Conservation (phyloP, 2,113 vertebrate species). For the Actenoides lindsayi region DNA sequence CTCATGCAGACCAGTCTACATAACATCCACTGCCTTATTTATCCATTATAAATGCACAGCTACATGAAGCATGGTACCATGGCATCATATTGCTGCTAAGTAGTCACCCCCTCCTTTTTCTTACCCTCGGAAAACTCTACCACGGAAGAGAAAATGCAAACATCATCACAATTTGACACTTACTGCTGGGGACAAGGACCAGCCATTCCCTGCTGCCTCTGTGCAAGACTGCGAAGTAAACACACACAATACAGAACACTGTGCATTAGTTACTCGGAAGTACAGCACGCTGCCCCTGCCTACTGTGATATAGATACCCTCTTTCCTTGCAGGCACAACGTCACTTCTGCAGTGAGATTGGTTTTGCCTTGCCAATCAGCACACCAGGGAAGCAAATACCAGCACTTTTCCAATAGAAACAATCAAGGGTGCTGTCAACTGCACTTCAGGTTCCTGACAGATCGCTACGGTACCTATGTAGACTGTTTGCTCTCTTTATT, state of each 20-base stretch:
- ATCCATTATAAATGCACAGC: background rate
- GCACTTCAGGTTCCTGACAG: background rate
- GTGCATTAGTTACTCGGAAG: background rate
- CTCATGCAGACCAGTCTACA: background rate
- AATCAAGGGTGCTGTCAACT: background rate
- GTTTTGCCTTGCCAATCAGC: background rate
- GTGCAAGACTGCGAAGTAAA: background rate
- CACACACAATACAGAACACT: background rate
- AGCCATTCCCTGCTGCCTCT: background rate
- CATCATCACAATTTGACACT: background rate
- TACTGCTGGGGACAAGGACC: background rate
- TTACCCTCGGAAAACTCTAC: background rate
- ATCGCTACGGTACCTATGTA: background rate
- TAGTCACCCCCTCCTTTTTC: background rate
- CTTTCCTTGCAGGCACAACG: background rate
- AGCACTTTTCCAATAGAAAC: background rate
- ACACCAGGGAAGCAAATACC: background rate
- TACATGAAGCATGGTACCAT: background rate
- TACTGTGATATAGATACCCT: background rate
- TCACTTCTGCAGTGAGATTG: background rate
- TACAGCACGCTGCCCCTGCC: background rate
- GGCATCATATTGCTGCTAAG: background rate
- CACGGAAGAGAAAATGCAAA: background rate
- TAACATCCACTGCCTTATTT: background rate
- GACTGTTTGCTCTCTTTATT: background rate